Evolutionary conservation across 2,113 vertebrate species (phyloP), one percentile per base, ranked within the genome.

Genomic region (Sylvia atricapilla): DNA sequence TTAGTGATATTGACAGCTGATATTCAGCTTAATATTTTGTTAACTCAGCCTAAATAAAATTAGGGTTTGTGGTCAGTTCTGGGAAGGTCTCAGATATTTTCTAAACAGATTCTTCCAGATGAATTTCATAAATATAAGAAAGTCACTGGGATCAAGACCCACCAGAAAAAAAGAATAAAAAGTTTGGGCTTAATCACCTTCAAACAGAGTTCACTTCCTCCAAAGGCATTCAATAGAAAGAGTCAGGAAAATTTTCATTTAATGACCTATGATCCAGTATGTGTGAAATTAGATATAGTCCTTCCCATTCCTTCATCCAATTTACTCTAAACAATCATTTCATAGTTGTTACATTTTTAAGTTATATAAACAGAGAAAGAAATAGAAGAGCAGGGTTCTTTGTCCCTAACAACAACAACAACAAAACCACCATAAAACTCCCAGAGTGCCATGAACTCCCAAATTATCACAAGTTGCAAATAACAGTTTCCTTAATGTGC

Each of bases 401-500:
- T 58, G 5, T 47, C 52, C 49, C 20, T 62, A 35, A 72, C 3
- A 7, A 85, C 10, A 67, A 15, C 13, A 15, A 15, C 11, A 21
- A 6, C 15, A 33, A 56, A 37, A 39, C 3, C 43, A 27, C 14
- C 3, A 30, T 12, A 62, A 72, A 20, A n/a, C 15, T 15, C 13
- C 30, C 53, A 56, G 37, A 9, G 12, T 33, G 22, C 37, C 28
- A 24, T 0, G 0, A 35, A 52, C 21, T 52, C 58, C n/a, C 49
- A 84, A 69, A 84, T 52, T 21, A 56, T 7, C 30, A 55, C 21
- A 12, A 55, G 7, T 19, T 88, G 33, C 33, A 90, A 58, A 59
- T 50, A 59, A 44, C 13, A 37, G 19, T 9, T 67, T 58, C 24
- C 58, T 47, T 15, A 41, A 39, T 24, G 24, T 55, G 44, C 14